Evolutionary conservation across 1,140 invertebrate genomes (phyloP).

Genomic region (Theocolax elegans): DNA sequence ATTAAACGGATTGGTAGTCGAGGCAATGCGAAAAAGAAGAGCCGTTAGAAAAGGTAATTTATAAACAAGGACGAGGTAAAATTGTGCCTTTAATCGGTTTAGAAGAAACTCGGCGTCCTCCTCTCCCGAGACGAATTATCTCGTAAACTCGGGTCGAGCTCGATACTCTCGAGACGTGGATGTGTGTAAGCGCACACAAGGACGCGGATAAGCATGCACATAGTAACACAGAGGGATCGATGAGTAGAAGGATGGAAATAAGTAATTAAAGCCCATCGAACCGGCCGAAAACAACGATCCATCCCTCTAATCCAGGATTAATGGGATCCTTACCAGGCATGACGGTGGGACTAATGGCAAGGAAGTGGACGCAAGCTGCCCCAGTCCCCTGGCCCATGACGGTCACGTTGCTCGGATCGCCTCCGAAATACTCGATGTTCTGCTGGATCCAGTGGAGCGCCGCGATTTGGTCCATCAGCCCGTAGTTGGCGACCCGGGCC

Average conservation of each 20-base stretch:
- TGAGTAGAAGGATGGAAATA: not conserved
- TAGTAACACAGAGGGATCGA: no score
- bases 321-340: slow-evolving; percentile 76
- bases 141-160: not conserved
- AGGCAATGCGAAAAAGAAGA: no score
- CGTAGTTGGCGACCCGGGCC: slow-evolving; percentile 90
- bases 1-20: no score
- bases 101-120: no score
- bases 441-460: slow-evolving; percentile 92
- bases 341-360: slow-evolving; percentile 93
- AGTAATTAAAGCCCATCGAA: slow-evolving; percentile 1
- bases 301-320: not conserved
- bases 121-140: not conserved
- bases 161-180: no score
- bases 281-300: not conserved
- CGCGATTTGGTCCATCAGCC: slow-evolving; percentile 92
- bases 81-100: no score
- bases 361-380: slow-evolving; percentile 93
- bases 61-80: no score
- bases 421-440: slow-evolving; percentile 90
- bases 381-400: slow-evolving; percentile 94
- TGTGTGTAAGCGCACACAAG: no score
- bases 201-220: no score
- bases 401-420: slow-evolving; percentile 89
- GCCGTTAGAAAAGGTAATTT: no score